Conservation (phyloP, 2,888 invertebrate species). For the Hypomecis punctinalis region DNA sequence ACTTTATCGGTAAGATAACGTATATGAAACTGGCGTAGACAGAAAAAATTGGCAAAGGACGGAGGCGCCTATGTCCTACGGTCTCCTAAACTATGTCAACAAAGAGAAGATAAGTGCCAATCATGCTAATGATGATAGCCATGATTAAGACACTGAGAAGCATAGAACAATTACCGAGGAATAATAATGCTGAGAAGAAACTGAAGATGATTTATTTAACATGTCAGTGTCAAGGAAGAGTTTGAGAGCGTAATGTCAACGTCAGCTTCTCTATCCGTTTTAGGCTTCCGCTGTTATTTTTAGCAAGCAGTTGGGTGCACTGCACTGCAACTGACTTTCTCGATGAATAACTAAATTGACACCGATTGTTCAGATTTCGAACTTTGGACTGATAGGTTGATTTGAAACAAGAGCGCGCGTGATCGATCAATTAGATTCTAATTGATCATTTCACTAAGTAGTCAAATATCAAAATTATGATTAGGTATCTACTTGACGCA, state of each 20-base stretch:
- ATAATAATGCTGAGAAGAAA: too few relatives aligned
- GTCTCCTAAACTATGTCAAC: too few relatives aligned
- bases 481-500: not conserved
- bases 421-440: conserved; percentile 2
- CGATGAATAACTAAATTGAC: conserved; percentile 38
- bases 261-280: conserved; percentile 38
- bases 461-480: not conserved
- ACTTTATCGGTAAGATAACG: too few relatives aligned
- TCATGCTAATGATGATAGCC: too few relatives aligned
- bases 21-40: too few relatives aligned
- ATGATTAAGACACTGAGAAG: too few relatives aligned
- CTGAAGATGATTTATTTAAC: too few relatives aligned
- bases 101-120: too few relatives aligned
- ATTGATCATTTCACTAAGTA: conserved; percentile 3
- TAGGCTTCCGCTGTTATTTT: conserved; percentile 55
- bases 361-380: conserved; percentile 5
- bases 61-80: too few relatives aligned
- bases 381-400: conserved; percentile 7
- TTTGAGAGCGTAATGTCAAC: not conserved
- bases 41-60: too few relatives aligned
- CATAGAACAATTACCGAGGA: too few relatives aligned
- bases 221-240: not conserved
- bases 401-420: conserved; percentile 7
- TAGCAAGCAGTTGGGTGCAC: conserved; percentile 53
- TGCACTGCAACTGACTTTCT: conserved; percentile 48